Evolutionary conservation across 2,113 vertebrate genomes (phyloP), one percentile per base, ranked within the genome.

Genomic region (Cololabis saira): DNA sequence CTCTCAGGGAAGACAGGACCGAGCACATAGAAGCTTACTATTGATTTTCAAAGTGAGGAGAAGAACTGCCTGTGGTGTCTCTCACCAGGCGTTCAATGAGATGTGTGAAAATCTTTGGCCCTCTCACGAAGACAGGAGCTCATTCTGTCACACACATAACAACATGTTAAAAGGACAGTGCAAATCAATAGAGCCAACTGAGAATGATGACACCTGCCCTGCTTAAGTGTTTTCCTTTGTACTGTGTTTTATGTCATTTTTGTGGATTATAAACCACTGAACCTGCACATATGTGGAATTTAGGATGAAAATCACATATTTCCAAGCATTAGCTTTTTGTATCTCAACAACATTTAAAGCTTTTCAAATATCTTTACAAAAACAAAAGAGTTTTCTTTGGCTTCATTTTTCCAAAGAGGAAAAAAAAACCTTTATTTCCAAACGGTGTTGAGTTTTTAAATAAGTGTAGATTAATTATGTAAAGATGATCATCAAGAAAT

Each of bases 11-110:
- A 33, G 57, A 80, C 80, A 80, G 76, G 81, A 74, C 67, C 53
- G 56, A 79, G 67, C 80, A 85, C 67, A 66, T 44, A 40, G 72
- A 83, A 47, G 82, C 67, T 60, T 71, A 44, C 50, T 81, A 91
- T 91, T 89, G 90, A 91, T 91, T 90, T 88, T 85, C 75, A 81
- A 82, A 91, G 78, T 82, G 86, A 82, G 69, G 69, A 72, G 72
- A 60, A 54, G 71, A 58, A 76, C 85, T 74, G 27, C 41, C 61
- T 22, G 74, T 61, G 61, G 82, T 79, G 84, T 86, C 76, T 85
- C 83, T 85, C 85, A 83, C 76, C 75, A 76, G 55, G 15, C 41
- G 33, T 71, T 82, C 81, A 78, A 50, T 91, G 66, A 81, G 60
- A 84, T 37, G 80, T 90, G 87, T 85, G 85, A 90, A 89, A 88